Conservation (phyloP, 2,797 vertebrate species). For the Valencia hispanica region DNA sequence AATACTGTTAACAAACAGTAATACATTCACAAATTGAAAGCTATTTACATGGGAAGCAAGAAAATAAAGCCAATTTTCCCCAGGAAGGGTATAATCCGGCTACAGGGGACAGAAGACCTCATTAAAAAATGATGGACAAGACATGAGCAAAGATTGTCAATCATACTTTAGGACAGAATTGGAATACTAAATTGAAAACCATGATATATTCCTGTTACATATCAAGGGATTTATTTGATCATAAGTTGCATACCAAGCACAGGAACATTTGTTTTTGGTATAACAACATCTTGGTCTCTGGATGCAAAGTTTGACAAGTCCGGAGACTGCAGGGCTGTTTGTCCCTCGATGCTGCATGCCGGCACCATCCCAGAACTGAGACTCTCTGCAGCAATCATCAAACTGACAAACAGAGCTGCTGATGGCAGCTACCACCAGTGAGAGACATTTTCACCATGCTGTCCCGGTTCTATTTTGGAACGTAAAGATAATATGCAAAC, state of each 20-base stretch:
- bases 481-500: conserved; percentile 12
- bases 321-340: neutral
- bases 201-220: conserved; percentile 15
- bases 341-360: conserved; percentile 27
- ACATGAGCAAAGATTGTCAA: conserved; percentile 20
- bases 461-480: conserved; percentile 24
- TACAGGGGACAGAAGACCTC: conserved; percentile 24
- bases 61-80: neutral
- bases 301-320: conserved; percentile 36
- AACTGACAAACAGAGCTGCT: conserved; percentile 12
- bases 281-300: conserved; percentile 18
- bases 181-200: conserved; percentile 28
- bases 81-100: conserved; percentile 22
- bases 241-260: conserved; percentile 16
- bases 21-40: conserved; percentile 38
- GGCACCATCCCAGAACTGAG: conserved; percentile 38
- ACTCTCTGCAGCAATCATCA: conserved; percentile 25
- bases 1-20: conserved; percentile 60
- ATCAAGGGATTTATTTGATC: conserved; percentile 27
- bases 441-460: conserved; percentile 32
- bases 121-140: conserved; percentile 31
- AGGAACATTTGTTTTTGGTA: neutral
- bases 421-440: conserved; percentile 35
- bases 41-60: conserved; percentile 35
- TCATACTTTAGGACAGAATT: conserved; percentile 15